Base-by-base conservation (phyloP, 2,113 vertebrate genomes). In the Capreolus pygargus region DNA sequence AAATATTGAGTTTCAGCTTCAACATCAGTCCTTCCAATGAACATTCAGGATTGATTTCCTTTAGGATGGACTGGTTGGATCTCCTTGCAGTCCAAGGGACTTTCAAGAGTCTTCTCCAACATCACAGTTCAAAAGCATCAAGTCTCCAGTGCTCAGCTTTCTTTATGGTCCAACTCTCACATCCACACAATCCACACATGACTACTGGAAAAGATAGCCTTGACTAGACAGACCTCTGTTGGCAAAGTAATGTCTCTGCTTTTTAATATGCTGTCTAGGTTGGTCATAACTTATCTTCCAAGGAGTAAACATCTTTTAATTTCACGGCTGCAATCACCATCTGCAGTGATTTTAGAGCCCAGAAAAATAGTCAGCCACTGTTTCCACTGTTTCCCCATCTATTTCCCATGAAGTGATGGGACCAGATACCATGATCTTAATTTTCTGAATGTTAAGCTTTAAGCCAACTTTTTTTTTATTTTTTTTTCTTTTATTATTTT, bases 341-440 rank as follows among this genome's bases (percentile, higher is more conserved):
- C 60, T 61, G 60, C 28, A 61, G 60, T 33, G 60, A 33, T 61
- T 61, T 61, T 33, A 3, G 30, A 61, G 60, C 6, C 30, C 60
- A 0, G 0, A 7, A 64, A 33, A 64, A 64, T 64, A 64, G 60
- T 64, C 60, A 33, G 30, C 6, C 30, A 33, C 60, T 61, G 58
- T 61, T 30, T 61, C 28, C 28, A 61, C 13, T 61, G 13, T 61
- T 61, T 33, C 14, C 14, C 60, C 60, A 64, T 64, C 30, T 3
- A 64, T 64, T 64, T 33, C 1, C 30, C 60, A 33, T 33, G 30
- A 33, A 64, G 30, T 33, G 60, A 16, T 64, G 60, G 60, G 30
- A 64, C 60, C 6, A 0, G 30, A 64, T 64, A 14, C 14, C 6
- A 33, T 33, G 60, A 64, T 64, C 14, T 64, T 33, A 1, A 0